Evolutionary conservation across 2,797 vertebrate species (phyloP).

Genomic region (Kryptolebias ocellatus): DNA sequence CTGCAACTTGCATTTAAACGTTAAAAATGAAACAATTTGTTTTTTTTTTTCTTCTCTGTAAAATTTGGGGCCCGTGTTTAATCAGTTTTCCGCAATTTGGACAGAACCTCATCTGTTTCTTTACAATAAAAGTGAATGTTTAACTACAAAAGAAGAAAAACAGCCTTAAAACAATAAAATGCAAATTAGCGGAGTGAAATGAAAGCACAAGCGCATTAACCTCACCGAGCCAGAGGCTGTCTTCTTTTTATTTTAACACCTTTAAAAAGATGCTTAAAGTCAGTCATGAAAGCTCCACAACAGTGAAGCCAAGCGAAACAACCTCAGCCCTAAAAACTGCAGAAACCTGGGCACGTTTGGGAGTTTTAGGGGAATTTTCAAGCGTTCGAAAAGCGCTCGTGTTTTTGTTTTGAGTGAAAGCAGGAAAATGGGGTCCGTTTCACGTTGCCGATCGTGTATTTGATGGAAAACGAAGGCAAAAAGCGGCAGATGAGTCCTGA

Average conservation of each 20-base stretch:
- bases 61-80: neutral
- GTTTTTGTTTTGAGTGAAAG: too few relatives aligned
- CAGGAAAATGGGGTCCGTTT: too few relatives aligned
- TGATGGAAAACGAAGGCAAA: too few relatives aligned
- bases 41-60: neutral
- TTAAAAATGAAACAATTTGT: neutral
- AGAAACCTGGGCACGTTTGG: neutral
- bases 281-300: neutral
- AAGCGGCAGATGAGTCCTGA: too few relatives aligned
- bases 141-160: neutral
- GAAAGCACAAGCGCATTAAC: constrained; percentile 6
- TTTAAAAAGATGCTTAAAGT: neutral
- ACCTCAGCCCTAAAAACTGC: neutral
- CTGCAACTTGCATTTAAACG: neutral
- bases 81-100: neutral
- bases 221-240: neutral
- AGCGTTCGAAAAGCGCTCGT: too few relatives aligned
- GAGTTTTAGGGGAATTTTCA: too few relatives aligned
- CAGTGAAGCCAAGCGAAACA: neutral
- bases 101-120: neutral
- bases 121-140: neutral
- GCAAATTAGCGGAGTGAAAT: neutral
- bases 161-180: constrained; percentile 10
- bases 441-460: too few relatives aligned
- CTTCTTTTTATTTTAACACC: too few relatives aligned